Base-by-base conservation (phyloP, 2,113 vertebrate species). In the Sakesphorus luctuosus region DNA sequence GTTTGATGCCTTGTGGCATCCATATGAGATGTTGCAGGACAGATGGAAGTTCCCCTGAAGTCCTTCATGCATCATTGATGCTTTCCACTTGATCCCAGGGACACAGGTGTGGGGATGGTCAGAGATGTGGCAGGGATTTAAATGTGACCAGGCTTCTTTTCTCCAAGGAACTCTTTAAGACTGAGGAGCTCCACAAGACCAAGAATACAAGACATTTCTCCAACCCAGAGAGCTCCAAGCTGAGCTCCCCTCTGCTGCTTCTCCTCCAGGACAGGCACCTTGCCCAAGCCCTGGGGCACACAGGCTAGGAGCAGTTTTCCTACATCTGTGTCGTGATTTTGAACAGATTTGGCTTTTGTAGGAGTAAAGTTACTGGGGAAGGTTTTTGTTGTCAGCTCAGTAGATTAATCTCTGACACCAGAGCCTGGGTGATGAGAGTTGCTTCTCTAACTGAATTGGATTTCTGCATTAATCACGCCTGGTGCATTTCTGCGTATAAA, bases 401-500 rank as follows among this genome's bases (percentile, higher is more conserved):
- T 94, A 87, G 86, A 95, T 96, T 90, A 95, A 95, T 96, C 90
- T 93, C 76, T 96, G 94, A 87, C 88, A 82, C 73, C 83, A 89
- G 3, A 58, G 77, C 77, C 53, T 65, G 86, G 86, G 53, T 89
- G 95, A 72, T 79, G 90, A 89, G 88, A 69, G 88, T 50, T 92
- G 88, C 86, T 92, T 50, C 92, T 94, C 83, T 53, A 46, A 72
- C 86, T 87, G 88, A 84, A 93, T 87, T 96, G 92, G 56, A 94
- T 94, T 96, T 89, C 95, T 94, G 50, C 88, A 94, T 96, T 96
- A 94, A 95, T 93, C 96, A 90, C 0, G 40, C 90, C 61, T 7
- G 49, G 74, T 61, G 83, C 95, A 69, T 89, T 95, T 92, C 94
- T 94, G 80, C 3, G 11, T 96, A 84, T 82, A 55, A 93, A 82